phyloP scores from a whole-genome alignment of 1,140 invertebrate genomes.

The Trichonephila inaurata region DNA sequence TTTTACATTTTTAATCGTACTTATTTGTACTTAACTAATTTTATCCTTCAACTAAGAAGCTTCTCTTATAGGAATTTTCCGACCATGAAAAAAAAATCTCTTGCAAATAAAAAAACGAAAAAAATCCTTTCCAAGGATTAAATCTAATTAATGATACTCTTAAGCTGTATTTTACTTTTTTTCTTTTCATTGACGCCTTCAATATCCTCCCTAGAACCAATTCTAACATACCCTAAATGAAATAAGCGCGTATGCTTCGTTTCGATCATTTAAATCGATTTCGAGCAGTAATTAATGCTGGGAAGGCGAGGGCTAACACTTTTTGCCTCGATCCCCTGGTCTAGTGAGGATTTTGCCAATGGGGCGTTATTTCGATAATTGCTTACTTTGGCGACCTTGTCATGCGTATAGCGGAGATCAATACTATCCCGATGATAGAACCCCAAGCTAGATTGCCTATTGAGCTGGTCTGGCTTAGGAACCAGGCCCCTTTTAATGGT shows the following conservation, averaged over 20 bases:
- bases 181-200: conserved; percentile 28
- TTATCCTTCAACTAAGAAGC: conserved; percentile 41
- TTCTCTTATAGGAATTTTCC: conserved; percentile 25
- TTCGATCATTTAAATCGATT: conserved; percentile 76
- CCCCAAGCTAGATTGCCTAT: conserved; percentile 73
- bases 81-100: neutral
- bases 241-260: conserved; percentile 72
- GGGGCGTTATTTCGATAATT: conserved; percentile 76
- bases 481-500: conserved; percentile 69
- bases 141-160: conserved; percentile 70
- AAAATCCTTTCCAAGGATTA: conserved; percentile 28
- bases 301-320: conserved; percentile 61
- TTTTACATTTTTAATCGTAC: conserved; percentile 27
- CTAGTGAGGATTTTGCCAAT: conserved; percentile 75
- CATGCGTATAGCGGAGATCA: conserved; percentile 73
- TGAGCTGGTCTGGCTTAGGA: conserved; percentile 67
- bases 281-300: conserved; percentile 69
- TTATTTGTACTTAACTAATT: conserved; percentile 46
- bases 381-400: conserved; percentile 75
- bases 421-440: conserved; percentile 71
- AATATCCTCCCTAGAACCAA: conserved; percentile 57
- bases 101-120: neutral
- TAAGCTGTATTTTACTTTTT: conserved; percentile 53
- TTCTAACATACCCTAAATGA: conserved; percentile 66
- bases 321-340: conserved; percentile 69